Evolutionary conservation across 2,797 vertebrate genomes (phyloP).

Genomic region (Enoplosus armatus): DNA sequence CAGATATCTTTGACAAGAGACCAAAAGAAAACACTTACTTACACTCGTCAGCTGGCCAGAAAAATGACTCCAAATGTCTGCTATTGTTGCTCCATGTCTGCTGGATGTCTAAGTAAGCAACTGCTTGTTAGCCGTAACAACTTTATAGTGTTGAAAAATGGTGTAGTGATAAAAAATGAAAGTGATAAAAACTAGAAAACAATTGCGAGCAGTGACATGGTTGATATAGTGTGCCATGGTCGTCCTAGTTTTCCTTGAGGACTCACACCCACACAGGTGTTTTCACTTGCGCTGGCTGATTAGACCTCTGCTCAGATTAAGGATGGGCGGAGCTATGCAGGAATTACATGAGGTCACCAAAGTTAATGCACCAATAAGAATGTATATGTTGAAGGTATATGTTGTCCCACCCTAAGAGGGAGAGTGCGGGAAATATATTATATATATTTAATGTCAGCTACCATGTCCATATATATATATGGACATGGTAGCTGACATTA

Average conservation of each 20-base stretch:
- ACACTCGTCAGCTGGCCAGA: background rate
- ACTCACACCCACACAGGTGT: background rate
- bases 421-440: background rate
- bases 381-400: background rate
- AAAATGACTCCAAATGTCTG: background rate
- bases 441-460: conserved; percentile 45
- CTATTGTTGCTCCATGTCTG: too few species aligned
- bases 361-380: background rate
- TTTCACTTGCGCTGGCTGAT: background rate
- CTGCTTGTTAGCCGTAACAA: background rate
- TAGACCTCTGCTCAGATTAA: background rate
- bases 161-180: background rate
- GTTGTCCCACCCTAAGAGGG: background rate
- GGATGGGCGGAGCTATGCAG: background rate
- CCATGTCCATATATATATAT: too few species aligned
- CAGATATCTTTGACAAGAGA: background rate
- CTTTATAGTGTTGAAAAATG: too few species aligned
- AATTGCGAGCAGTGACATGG: background rate
- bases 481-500: conserved; percentile 29
- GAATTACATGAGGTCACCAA: background rate
- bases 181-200: background rate
- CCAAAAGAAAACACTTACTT: background rate
- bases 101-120: background rate
- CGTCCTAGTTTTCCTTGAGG: background rate
- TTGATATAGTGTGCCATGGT: background rate